A percentile compares a stretch with the other conserved stretches of the same genome.
These are phyloP conservation scores for Eumacrocentrus americanus DNA, from an alignment of 2,888 invertebrate species.

Conservation along the genomic window DNA sequence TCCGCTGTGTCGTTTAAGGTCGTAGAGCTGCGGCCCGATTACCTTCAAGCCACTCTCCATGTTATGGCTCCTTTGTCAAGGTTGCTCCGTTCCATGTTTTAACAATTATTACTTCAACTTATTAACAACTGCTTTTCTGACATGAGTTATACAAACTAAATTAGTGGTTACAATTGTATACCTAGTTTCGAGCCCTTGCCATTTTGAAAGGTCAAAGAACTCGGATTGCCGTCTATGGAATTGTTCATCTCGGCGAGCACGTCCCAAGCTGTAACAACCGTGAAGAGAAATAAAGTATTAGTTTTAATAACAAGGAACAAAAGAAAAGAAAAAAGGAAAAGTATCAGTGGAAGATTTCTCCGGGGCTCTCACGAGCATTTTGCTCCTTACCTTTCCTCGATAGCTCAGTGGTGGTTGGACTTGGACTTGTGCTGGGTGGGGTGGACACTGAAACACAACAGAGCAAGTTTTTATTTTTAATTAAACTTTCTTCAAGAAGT, in stretches of 20 bases:
- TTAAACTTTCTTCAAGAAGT: conserved; percentile 43
- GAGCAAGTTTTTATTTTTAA: conserved; percentile 53
- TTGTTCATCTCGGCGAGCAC: conserved; percentile 65
- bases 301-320: background rate
- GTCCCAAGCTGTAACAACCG: conserved; percentile 60
- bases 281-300: conserved; percentile 11
- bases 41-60: conserved; percentile 48
- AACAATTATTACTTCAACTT: too few species aligned
- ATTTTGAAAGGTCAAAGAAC: conserved; percentile 68
- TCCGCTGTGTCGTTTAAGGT: conserved; percentile 20
- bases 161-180: too few species aligned
- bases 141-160: too few species aligned
- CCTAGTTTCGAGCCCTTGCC: conserved; percentile 54
- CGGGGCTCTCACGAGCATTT: background rate
- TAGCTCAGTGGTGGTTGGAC: conserved; percentile 73
- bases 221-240: conserved; percentile 69
- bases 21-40: conserved; percentile 39
- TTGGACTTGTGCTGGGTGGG: conserved; percentile 81
- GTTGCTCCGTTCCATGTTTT: too few species aligned
- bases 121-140: too few species aligned
- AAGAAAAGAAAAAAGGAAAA: background rate
- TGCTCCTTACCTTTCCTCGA: conserved; percentile 57
- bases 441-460: conserved; percentile 70
- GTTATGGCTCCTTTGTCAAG: too few species aligned
- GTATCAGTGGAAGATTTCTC: background rate